phyloP scores from a whole-genome alignment of 2,888 invertebrate species.

The Phalera bucephala region DNA sequence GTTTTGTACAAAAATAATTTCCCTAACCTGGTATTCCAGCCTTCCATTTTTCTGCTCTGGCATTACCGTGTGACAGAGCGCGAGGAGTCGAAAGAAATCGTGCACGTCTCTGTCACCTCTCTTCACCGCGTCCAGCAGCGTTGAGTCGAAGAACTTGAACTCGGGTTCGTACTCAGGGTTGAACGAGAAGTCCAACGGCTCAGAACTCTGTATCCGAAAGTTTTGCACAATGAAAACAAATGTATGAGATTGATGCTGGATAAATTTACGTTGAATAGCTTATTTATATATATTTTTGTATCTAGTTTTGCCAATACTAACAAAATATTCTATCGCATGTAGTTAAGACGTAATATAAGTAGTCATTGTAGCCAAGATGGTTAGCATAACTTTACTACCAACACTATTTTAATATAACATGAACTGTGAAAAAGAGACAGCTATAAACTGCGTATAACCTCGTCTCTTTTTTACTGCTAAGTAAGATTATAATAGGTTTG shows the following conservation, averaged over 20 bases:
- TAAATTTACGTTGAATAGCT: constrained; percentile 21
- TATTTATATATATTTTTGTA: too few relatives aligned
- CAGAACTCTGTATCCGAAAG: constrained; percentile 83
- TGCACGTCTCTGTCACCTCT: constrained; percentile 89
- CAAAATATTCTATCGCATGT: too few relatives aligned
- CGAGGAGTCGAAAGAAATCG: constrained; percentile 95
- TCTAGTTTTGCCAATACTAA: too few relatives aligned
- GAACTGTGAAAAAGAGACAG: too few relatives aligned
- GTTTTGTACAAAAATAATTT: too few relatives aligned
- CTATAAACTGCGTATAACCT: too few relatives aligned
- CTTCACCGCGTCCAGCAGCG: constrained; percentile 91
- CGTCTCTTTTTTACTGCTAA: too few relatives aligned
- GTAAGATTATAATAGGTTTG: too few relatives aligned
- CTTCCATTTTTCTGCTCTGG: constrained; percentile 93
- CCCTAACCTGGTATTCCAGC: constrained; percentile 90
- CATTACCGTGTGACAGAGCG: constrained; percentile 99
- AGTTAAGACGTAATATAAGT: too few relatives aligned
- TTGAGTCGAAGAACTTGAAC: constrained; percentile 96
- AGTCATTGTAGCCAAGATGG: too few relatives aligned
- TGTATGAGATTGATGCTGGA: constrained; percentile 1
- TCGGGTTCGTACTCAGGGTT: constrained; percentile 96
- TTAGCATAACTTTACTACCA: too few relatives aligned
- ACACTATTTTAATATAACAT: too few relatives aligned
- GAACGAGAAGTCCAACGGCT: constrained; percentile 95
- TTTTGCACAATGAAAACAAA: background rate